A percentile compares a stretch with the other conserved stretches of the same genome.
Conservation (phyloP, 2,797 vertebrate species). For the Cygnus olor region DNA sequence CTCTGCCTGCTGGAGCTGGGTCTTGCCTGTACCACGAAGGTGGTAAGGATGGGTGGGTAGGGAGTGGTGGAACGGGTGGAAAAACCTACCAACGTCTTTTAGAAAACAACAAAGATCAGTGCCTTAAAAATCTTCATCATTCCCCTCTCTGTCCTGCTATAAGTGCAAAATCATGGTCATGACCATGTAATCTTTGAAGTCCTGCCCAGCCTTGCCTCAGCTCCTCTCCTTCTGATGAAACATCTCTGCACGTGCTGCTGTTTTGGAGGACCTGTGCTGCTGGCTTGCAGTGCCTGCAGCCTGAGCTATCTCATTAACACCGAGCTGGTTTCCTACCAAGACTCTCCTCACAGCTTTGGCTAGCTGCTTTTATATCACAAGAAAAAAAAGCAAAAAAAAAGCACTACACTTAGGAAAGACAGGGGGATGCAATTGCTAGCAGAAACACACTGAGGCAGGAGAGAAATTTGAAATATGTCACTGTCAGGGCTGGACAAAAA, state of each 20-base stretch:
- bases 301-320: background rate
- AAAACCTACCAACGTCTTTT: background rate
- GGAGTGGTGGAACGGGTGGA: background rate
- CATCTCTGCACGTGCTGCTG: background rate
- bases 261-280: background rate
- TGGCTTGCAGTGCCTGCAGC: background rate
- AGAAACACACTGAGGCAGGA: background rate
- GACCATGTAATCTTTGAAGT: accelerated
- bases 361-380: background rate
- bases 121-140: background rate
- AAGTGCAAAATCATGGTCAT: background rate
- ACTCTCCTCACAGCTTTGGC: background rate
- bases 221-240: background rate
- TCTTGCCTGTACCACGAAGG: accelerated
- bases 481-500: background rate
- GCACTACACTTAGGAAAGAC: background rate
- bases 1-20: background rate
- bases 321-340: background rate
- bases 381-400: background rate
- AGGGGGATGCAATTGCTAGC: background rate
- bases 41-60: background rate
- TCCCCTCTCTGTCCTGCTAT: background rate
- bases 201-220: background rate
- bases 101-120: background rate
- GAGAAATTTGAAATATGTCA: background rate